phyloP scores from a whole-genome alignment of 1,140 invertebrate species.

The Zaprionus ornatus region DNA sequence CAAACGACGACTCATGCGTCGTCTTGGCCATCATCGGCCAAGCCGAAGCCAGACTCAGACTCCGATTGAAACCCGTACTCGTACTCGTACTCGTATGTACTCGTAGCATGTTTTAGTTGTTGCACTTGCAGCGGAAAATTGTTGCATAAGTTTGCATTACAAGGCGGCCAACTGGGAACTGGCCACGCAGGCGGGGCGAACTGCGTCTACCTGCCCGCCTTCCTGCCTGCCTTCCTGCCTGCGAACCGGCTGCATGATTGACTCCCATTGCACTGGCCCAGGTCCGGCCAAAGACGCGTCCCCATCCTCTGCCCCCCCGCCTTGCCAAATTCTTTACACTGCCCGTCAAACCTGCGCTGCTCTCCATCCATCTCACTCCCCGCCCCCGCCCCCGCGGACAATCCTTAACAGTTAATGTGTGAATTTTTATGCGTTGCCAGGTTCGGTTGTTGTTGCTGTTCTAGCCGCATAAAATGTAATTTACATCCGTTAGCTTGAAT shows the following conservation, averaged over 20 bases:
- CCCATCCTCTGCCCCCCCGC: neutral
- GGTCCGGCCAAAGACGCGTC: conserved; percentile 10
- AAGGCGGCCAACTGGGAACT: conserved; percentile 39
- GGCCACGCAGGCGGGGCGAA: neutral
- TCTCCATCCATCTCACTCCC: neutral
- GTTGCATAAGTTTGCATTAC: conserved; percentile 77
- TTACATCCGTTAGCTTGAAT: conserved; percentile 78
- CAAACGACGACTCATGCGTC: conserved; percentile 52
- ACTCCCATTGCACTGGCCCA: conserved; percentile 66
- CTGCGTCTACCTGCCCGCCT: neutral
- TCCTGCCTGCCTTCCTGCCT: conserved; percentile 26
- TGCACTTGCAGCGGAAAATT: conserved; percentile 77
- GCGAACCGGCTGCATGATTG: conserved; percentile 71
- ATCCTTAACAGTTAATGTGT: conserved; percentile 82
- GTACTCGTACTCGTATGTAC: conserved; percentile 42
- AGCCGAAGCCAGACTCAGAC: neutral
- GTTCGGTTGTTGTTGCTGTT: conserved; percentile 66
- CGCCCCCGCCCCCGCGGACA: conserved; percentile 7
- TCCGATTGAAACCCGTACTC: neutral
- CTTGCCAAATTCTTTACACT: conserved; percentile 39
- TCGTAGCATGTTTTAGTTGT: conserved; percentile 69
- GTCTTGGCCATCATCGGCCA: conserved; percentile 49
- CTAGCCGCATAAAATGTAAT: conserved; percentile 80
- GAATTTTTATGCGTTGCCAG: conserved; percentile 82
- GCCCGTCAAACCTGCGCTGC: conserved; percentile 13